Evolutionary conservation across 1,140 invertebrate species (phyloP).

Genomic region (Olivierus martensii): DNA sequence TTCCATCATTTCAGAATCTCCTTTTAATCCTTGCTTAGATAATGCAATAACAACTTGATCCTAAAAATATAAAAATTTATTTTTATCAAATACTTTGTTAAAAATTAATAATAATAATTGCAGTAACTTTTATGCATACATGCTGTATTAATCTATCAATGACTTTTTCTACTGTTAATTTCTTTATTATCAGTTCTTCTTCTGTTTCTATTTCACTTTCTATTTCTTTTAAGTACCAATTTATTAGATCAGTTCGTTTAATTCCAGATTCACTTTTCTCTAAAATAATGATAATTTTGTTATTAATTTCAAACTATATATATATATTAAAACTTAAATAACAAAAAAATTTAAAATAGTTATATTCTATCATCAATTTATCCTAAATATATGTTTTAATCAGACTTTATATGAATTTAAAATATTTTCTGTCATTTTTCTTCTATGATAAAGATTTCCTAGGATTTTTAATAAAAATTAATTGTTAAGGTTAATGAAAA

Average conservation of each 20-base stretch:
- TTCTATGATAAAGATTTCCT: no score
- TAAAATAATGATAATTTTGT: neutral
- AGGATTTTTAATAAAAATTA: no score
- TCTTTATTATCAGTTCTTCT: conserved; percentile 76
- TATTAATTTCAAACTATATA: no score
- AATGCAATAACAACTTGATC: conserved; percentile 86
- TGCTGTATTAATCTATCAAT: conserved; percentile 77
- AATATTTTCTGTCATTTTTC: no score
- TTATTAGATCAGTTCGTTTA: conserved; percentile 65
- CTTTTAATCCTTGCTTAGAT: conserved; percentile 45
- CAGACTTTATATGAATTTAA: no score
- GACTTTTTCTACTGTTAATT: conserved; percentile 86
- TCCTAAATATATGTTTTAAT: no score
- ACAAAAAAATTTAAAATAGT: no score
- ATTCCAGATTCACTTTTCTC: conserved; percentile 48
- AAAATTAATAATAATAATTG: conserved; percentile 1
- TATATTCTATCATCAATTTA: no score
- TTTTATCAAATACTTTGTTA: conserved; percentile 6
- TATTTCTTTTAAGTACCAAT: conserved; percentile 82
- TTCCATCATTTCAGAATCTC: conserved; percentile 37
- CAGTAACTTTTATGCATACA: conserved; percentile 39
- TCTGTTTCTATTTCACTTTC: conserved; percentile 78
- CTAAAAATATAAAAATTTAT: conserved; percentile 34
- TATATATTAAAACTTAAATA: no score
- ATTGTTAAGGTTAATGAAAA: no score